Evolutionary conservation across 2,888 invertebrate genomes (phyloP).

Genomic region (Drosophila histrio): DNA sequence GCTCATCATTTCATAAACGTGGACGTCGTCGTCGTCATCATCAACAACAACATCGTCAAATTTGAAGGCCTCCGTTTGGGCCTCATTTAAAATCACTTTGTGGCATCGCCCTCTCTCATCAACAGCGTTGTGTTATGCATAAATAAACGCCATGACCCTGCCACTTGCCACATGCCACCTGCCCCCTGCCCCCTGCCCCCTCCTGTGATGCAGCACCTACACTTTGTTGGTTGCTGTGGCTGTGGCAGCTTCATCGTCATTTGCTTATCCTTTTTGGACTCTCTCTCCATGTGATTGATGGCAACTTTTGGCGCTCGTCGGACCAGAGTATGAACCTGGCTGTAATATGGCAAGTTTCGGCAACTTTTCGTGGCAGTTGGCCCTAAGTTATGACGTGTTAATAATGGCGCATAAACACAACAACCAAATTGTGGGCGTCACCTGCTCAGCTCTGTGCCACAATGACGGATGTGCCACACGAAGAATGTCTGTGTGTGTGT

Average conservation of each 20-base stretch:
- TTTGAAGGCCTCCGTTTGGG: constrained; percentile 57
- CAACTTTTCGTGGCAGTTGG: constrained; percentile 46
- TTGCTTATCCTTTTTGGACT: constrained; percentile 71
- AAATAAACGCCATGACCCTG: constrained; percentile 69
- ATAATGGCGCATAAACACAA: constrained; percentile 80
- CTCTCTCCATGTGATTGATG: constrained; percentile 73
- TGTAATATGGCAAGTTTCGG: constrained; percentile 47
- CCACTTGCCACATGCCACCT: not conserved
- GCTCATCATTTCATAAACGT: constrained; percentile 14
- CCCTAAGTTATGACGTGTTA: constrained; percentile 82
- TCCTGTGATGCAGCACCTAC: constrained; percentile 5
- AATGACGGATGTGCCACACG: constrained; percentile 44
- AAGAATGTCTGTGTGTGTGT: not conserved
- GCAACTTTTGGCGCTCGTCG: constrained; percentile 57
- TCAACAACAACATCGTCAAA: constrained; percentile 58
- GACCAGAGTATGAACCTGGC: constrained; percentile 7
- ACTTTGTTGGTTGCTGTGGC: not conserved
- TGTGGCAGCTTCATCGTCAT: constrained; percentile 46
- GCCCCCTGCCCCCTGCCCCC: not conserved
- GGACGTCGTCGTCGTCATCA: constrained; percentile 33
- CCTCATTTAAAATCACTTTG: constrained; percentile 82
- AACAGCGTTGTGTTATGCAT: constrained; percentile 77
- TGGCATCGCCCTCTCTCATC: constrained; percentile 47
- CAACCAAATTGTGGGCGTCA: constrained; percentile 72
- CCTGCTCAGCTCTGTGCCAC: constrained; percentile 33